phyloP scores from a whole-genome alignment of 2,113 vertebrate species.

The Crotalus helleri region DNA sequence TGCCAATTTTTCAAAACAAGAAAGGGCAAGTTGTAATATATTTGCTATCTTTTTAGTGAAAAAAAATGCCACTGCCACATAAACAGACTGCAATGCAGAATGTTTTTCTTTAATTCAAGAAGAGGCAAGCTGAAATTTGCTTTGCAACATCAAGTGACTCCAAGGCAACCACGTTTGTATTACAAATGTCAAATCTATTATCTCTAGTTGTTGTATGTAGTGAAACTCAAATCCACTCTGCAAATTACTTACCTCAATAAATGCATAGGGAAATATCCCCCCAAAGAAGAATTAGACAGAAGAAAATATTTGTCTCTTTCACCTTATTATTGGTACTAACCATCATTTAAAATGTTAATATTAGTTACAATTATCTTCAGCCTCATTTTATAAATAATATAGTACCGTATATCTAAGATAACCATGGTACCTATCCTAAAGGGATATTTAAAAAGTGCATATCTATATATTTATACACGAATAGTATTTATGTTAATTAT shows the following conservation, averaged over 20 bases:
- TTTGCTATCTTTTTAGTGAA: constrained; percentile 50
- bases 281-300: not conserved
- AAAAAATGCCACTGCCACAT: constrained; percentile 35
- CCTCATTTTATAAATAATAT: not conserved
- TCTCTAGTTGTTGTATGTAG: not conserved
- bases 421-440: not conserved
- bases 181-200: not conserved
- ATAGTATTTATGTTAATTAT: not conserved
- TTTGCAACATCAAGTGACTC: not conserved
- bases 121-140: constrained; percentile 19
- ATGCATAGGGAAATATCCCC: not conserved
- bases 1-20: constrained; percentile 61
- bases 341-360: not conserved
- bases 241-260: not conserved
- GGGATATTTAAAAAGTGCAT: not conserved
- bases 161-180: not conserved
- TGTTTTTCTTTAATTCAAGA: constrained; percentile 31
- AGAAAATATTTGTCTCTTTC: not conserved
- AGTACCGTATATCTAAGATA: not conserved
- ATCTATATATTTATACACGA: not conserved
- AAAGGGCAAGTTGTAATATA: constrained; percentile 50
- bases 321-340: not conserved
- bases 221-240: not conserved
- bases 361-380: not conserved
- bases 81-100: constrained; percentile 53